A percentile compares a stretch with the other conserved stretches of the same genome.
These are phyloP conservation scores for Tillus elongatus DNA, from an alignment of 2,888 invertebrate species.

Conservation along the genomic window DNA sequence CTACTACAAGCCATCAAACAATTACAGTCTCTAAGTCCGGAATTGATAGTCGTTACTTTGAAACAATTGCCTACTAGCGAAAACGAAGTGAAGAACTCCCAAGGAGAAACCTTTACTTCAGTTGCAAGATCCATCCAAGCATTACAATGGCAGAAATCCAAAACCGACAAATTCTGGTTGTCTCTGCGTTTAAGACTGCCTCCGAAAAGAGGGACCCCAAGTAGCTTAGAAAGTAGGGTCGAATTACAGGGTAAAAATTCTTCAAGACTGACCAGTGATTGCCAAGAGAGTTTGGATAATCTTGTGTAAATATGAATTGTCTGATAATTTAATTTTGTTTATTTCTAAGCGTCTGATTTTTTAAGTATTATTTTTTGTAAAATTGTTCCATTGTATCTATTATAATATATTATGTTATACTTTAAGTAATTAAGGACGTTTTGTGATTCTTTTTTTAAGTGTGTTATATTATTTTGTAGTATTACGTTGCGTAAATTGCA, in stretches of 20 bases:
- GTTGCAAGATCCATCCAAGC: constrained; percentile 44
- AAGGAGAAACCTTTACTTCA: constrained; percentile 46
- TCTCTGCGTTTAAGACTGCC: constrained; percentile 55
- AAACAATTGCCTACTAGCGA: constrained; percentile 39
- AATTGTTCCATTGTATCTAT: no score
- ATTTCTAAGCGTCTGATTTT: no score
- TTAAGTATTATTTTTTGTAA: no score
- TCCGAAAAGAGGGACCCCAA: constrained; percentile 34
- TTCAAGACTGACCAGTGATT: constrained; percentile 32
- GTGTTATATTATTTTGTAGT: no score
- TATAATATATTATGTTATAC: no score
- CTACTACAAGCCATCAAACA: constrained; percentile 43
- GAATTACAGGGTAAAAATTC: constrained; percentile 21
- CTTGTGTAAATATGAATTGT: constrained; percentile 32
- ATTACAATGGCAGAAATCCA: constrained; percentile 42
- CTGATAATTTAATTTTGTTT: no score
- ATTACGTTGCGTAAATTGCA: no score
- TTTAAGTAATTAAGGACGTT: no score
- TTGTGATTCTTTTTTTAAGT: no score
- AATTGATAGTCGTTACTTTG: constrained; percentile 38
- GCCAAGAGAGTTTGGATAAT: constrained; percentile 31
- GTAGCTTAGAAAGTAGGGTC: constrained; percentile 14
- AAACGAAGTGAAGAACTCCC: constrained; percentile 36
- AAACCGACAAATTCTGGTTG: constrained; percentile 51
- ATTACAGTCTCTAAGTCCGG: constrained; percentile 34